Conservation (phyloP, 1,140 invertebrate genomes). For the Pseudomyrmex sp. region DNA sequence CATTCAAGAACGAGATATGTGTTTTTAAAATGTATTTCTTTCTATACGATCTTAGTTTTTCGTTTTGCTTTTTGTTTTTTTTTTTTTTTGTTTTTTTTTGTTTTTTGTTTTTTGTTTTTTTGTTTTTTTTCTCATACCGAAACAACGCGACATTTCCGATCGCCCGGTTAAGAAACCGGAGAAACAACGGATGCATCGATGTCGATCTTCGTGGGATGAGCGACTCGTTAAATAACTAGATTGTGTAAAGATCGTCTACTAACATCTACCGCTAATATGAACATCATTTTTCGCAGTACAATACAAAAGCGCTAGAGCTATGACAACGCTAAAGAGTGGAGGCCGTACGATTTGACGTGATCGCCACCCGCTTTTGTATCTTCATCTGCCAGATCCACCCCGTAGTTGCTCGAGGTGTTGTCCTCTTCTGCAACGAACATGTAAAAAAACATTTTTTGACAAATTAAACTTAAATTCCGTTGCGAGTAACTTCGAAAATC, state of each 20-base stretch:
- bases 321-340: slow-evolving; percentile 77
- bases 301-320: slow-evolving; percentile 66
- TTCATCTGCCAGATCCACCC: slow-evolving; percentile 80
- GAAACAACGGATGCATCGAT: slow-evolving; percentile 5
- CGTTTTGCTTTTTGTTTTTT: too few relatives aligned
- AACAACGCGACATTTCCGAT: too few relatives aligned
- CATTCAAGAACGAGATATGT: too few relatives aligned
- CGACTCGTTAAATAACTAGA: slow-evolving; percentile 19
- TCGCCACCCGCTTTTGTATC: slow-evolving; percentile 73
- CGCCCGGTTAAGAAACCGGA: not conserved
- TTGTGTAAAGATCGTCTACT: not conserved
- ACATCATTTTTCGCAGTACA: slow-evolving; percentile 13
- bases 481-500: too few relatives aligned
- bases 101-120: too few relatives aligned
- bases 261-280: not conserved
- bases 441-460: not conserved
- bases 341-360: slow-evolving; percentile 67
- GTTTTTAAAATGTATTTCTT: too few relatives aligned
- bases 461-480: not conserved
- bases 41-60: too few relatives aligned
- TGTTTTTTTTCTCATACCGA: too few relatives aligned
- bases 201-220: slow-evolving; percentile 8
- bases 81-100: too few relatives aligned
- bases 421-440: slow-evolving; percentile 79
- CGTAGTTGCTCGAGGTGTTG: slow-evolving; percentile 80